Base-by-base conservation (phyloP, 2,888 invertebrate genomes). In the Oscheius sp. region DNA sequence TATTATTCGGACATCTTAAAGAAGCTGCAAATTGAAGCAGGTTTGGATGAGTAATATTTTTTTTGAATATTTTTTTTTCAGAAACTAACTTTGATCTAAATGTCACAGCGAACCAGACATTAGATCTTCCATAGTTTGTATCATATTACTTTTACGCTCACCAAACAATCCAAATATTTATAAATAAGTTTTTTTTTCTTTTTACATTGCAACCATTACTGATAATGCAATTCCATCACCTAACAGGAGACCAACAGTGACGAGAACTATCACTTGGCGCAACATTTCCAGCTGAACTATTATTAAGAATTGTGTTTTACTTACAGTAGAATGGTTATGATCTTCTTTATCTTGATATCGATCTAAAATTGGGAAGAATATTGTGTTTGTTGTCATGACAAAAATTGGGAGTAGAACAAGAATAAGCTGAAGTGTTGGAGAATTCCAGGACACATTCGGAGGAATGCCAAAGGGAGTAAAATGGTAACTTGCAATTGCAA, bases 401-500 rank as follows among this genome's bases (percentile, higher is more conserved):
- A 68, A 24, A 32, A 76, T 59, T 4, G 75, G 75, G 20, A 73
- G 57, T 2, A 76, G 69, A 0, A 71, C 63, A 1, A 76, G 65
- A 33, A 67, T 61, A 9, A 74, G 51, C 50, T 72, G 72, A 3
- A 64, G 49, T 2, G 22, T 38, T 1, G 47, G 67, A 9, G 67
- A 64, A 22, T 64, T 22, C 51, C 71, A 36, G 1, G 20, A 8
- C n/a, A n/a, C n/a, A n/a, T n/a, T n/a, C n/a, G n/a, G n/a, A n/a
- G n/a, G n/a, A n/a, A n/a, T n/a, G n/a, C n/a, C n/a, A n/a, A n/a
- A n/a, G 32, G 26, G 9, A 1, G 68, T 68, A 69, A 77, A 77
- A 57, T 77, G 70, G 24, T 65, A 70, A 12, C 70, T 68, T 30
- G 77, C 79, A 8, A 79, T 73, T 24, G 70, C 62, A 30, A 75